These are phyloP conservation scores for Sebastes hubbsi DNA, from an alignment of 2,797 vertebrate genomes.

Conservation along the genomic window DNA sequence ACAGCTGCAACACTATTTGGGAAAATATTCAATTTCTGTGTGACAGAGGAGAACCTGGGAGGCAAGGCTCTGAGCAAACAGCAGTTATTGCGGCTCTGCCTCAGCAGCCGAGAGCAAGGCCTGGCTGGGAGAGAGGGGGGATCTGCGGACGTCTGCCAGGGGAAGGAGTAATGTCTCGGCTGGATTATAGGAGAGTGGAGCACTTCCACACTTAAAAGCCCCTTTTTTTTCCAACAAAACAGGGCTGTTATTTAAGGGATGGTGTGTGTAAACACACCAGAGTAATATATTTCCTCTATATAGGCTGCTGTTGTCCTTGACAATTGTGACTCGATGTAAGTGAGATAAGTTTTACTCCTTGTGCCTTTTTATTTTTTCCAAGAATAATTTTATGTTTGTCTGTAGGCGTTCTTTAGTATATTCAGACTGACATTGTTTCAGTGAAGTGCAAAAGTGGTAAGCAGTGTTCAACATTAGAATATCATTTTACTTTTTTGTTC, in stretches of 20 bases:
- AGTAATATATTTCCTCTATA: constrained; percentile 63
- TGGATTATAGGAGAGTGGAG: constrained; percentile 81
- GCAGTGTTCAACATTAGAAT: constrained; percentile 6
- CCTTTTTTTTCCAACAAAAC: constrained; percentile 76
- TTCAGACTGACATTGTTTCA: constrained; percentile 9
- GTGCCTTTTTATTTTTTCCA: not conserved
- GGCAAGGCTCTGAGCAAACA: constrained; percentile 83
- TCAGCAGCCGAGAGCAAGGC: constrained; percentile 75
- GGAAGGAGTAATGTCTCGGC: constrained; percentile 82
- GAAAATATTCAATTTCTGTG: constrained; percentile 81
- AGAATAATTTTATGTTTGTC: constrained; percentile 23
- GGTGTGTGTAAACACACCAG: constrained; percentile 71
- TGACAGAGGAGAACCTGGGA: constrained; percentile 79
- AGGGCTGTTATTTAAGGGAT: constrained; percentile 81
- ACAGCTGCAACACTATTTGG: constrained; percentile 81
- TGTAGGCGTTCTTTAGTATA: constrained; percentile 5
- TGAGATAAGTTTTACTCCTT: constrained; percentile 43
- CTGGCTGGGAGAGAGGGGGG: constrained; percentile 72
- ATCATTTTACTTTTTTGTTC: not conserved
- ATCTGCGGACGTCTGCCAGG: constrained; percentile 83
- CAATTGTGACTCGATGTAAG: constrained; percentile 60
- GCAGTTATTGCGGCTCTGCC: constrained; percentile 78
- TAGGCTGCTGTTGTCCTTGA: constrained; percentile 65
- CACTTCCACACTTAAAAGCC: constrained; percentile 82
- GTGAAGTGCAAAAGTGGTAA: not conserved